Percentiles rank a stretch among this genome's conserved stretches.
Conservation (phyloP, 2,113 vertebrate species). For the Garra rufa region DNA sequence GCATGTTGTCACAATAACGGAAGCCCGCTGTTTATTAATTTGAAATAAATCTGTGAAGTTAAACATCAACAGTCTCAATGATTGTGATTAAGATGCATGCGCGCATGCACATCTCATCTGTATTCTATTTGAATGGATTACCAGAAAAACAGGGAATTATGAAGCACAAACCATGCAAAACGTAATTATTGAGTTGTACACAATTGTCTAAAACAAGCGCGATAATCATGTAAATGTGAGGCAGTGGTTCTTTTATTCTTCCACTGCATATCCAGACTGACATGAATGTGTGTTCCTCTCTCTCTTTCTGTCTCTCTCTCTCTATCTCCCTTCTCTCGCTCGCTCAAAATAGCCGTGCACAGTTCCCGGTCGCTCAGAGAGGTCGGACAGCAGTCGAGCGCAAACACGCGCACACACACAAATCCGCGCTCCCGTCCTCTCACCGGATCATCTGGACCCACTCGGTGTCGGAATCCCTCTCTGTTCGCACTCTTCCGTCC, state of each 20-base stretch:
- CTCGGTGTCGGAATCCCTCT: neutral
- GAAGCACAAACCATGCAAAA: neutral
- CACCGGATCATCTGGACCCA: neutral
- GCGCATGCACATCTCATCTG: neutral
- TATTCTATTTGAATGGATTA: neutral
- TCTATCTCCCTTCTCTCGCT: slow-evolving; percentile 9
- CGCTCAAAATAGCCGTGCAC: neutral
- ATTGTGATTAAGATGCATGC: neutral
- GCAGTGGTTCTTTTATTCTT: neutral
- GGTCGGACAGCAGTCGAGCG: slow-evolving; percentile 35
- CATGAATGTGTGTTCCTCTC: slow-evolving; percentile 1
- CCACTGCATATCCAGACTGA: neutral
- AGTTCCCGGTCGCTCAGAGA: slow-evolving; percentile 8
- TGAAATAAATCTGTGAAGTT: no score
- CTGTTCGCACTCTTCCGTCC: neutral
- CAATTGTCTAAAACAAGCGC: neutral
- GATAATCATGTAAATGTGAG: neutral
- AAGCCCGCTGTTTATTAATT: no score
- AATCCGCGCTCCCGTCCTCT: neutral
- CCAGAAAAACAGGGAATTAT: neutral
- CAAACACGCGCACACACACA: slow-evolving; percentile 19
- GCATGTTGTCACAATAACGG: no score
- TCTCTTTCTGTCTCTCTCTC: slow-evolving; percentile 11
- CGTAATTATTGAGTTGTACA: neutral
- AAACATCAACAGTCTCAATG: neutral